phyloP scores from a whole-genome alignment of 2,797 vertebrate species.

The Hydrophis major region DNA sequence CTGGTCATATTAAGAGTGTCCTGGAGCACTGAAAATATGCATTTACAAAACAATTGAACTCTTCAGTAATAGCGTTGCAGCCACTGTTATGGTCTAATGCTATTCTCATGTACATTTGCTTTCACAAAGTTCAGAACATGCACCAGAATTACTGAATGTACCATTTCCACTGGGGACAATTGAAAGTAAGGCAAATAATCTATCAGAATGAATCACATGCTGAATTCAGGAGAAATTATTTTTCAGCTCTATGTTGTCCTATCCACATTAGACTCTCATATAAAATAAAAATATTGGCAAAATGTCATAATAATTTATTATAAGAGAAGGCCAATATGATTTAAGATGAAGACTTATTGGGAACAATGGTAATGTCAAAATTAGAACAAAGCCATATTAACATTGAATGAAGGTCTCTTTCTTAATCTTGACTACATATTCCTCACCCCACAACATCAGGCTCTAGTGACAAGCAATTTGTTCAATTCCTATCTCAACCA shows the following conservation, averaged over 20 bases:
- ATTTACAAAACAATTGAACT: neutral
- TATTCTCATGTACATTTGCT: neutral
- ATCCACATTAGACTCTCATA: neutral
- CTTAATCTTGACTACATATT: neutral
- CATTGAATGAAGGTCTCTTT: neutral
- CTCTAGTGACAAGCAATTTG: neutral
- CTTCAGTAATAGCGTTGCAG: neutral
- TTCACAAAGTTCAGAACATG: neutral
- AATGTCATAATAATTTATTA: neutral
- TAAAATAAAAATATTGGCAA: neutral
- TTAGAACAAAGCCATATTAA: neutral
- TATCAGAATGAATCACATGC: neutral
- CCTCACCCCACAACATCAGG: neutral
- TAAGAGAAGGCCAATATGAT: neutral
- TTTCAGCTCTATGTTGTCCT: neutral
- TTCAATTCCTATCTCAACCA: neutral
- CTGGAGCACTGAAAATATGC: neutral
- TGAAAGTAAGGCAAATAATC: neutral
- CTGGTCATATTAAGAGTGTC: too few species aligned
- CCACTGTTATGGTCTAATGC: accelerated
- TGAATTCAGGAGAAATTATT: neutral
- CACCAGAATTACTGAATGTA: neutral
- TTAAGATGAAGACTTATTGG: neutral
- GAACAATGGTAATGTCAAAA: neutral
- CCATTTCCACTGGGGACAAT: neutral